Percentiles rank a stretch among this genome's conserved stretches.
phyloP scores from a whole-genome alignment of 2,888 invertebrate species.

The Trisateles emortualis region DNA sequence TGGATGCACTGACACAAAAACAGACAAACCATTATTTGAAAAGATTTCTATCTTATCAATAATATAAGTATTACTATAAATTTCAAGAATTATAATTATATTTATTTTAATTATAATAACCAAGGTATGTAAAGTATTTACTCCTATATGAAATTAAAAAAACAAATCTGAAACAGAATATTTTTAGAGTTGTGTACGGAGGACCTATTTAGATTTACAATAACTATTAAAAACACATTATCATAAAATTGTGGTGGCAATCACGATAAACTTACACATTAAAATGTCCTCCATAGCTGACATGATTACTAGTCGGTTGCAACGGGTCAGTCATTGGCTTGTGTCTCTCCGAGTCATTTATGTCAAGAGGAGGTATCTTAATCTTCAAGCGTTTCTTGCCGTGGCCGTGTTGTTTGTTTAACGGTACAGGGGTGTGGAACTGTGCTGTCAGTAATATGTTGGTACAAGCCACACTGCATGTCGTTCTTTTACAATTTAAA shows the following conservation, averaged over 20 bases:
- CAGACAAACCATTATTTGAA: not conserved
- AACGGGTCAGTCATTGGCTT: slow-evolving; percentile 72
- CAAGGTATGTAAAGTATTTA: not conserved
- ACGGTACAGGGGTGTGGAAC: slow-evolving; percentile 50
- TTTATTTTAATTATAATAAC: too few species aligned
- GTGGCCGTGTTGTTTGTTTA: slow-evolving; percentile 52
- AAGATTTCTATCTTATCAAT: too few species aligned
- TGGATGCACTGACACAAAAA: slow-evolving; percentile 46
- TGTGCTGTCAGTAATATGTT: slow-evolving; percentile 31
- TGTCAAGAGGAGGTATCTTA: slow-evolving; percentile 57
- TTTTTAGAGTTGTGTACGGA: too few species aligned
- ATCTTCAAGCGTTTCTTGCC: slow-evolving; percentile 56
- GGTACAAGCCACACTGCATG: slow-evolving; percentile 54
- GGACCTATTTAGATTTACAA: too few species aligned
- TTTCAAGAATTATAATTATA: too few species aligned
- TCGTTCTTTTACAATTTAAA: slow-evolving; percentile 63
- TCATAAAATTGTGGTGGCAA: too few species aligned
- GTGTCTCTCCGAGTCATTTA: slow-evolving; percentile 54
- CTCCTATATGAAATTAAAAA: not conserved
- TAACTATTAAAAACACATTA: too few species aligned
- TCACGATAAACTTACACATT: slow-evolving; percentile 68
- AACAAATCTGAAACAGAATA: too few species aligned
- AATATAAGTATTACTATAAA: too few species aligned
- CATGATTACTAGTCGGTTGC: slow-evolving; percentile 63
- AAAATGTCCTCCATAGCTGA: slow-evolving; percentile 70